These are phyloP conservation scores for Galleria mellonella DNA, from an alignment of 1,140 invertebrate species.

Conservation along the genomic window DNA sequence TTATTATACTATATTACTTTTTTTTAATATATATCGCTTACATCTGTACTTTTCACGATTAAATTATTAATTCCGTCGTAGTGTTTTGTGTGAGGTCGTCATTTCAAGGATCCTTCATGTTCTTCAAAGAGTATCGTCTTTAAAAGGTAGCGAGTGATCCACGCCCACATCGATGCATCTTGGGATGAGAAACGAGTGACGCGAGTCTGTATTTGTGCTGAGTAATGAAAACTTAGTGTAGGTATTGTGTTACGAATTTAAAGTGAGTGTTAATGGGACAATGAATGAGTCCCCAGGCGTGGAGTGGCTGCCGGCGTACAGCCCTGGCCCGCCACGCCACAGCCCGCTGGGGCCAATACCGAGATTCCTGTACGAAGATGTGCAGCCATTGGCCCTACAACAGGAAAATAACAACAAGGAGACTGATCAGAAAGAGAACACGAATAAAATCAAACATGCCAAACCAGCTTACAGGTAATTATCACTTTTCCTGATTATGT, in stretches of 20 bases:
- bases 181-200: conserved; percentile 16
- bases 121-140: conserved; percentile 62
- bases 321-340: conserved; percentile 62
- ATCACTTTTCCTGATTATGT: conserved; percentile 31
- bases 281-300: conserved; percentile 68
- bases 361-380: conserved; percentile 63
- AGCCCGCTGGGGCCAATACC: conserved; percentile 65
- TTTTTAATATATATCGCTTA: no score
- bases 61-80: conserved; percentile 6
- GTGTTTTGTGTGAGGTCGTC: conserved; percentile 26
- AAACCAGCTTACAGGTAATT: conserved; percentile 67
- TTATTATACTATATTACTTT: conserved; percentile 11
- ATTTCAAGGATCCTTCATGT: conserved; percentile 65
- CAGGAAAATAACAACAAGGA: conserved; percentile 70
- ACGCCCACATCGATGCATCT: conserved; percentile 44
- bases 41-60: no score
- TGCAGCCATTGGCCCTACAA: conserved; percentile 51
- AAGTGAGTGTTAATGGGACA: conserved; percentile 45
- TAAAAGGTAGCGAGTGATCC: conserved; percentile 58
- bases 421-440: conserved; percentile 53
- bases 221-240: conserved; percentile 24
- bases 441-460: conserved; percentile 64
- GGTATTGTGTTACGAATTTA: conserved; percentile 17
- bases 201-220: conserved; percentile 5
- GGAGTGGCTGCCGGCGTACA: conserved; percentile 69